Evolutionary conservation across 2,888 invertebrate genomes (phyloP).

Genomic region (Apoderus coryli): DNA sequence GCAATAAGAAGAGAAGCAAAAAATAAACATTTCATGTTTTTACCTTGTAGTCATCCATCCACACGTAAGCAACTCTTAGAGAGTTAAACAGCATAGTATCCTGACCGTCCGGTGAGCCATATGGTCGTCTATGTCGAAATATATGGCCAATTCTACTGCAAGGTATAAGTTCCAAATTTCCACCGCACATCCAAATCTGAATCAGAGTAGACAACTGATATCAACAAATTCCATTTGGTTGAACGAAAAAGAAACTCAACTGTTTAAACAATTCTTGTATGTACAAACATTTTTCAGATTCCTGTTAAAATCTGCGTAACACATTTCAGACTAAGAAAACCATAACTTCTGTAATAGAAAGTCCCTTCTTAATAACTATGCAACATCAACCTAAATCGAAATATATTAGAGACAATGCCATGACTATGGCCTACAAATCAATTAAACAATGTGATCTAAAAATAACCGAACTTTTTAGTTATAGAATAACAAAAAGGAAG

Average conservation of each 20-base stretch:
- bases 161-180: conserved; percentile 77
- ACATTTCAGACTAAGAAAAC: no score
- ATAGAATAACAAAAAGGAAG: no score
- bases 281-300: conserved; percentile 1
- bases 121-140: conserved; percentile 86
- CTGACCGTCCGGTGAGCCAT: conserved; percentile 64
- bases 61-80: conserved; percentile 81
- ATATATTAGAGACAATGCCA: no score
- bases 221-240: background rate
- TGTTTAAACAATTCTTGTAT: background rate
- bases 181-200: conserved; percentile 95
- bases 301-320: no score
- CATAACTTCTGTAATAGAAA: no score
- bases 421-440: no score
- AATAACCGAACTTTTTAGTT: no score
- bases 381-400: no score
- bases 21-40: conserved; percentile 3
- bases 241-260: conserved; percentile 1
- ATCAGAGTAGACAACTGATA: no score
- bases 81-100: conserved; percentile 89
- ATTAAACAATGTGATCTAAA: no score
- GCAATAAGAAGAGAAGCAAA: no score
- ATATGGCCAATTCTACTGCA: conserved; percentile 95
- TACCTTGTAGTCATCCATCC: conserved; percentile 91
- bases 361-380: no score